phyloP scores from a whole-genome alignment of 2,888 invertebrate species.

The Leistus spinibarbis region DNA sequence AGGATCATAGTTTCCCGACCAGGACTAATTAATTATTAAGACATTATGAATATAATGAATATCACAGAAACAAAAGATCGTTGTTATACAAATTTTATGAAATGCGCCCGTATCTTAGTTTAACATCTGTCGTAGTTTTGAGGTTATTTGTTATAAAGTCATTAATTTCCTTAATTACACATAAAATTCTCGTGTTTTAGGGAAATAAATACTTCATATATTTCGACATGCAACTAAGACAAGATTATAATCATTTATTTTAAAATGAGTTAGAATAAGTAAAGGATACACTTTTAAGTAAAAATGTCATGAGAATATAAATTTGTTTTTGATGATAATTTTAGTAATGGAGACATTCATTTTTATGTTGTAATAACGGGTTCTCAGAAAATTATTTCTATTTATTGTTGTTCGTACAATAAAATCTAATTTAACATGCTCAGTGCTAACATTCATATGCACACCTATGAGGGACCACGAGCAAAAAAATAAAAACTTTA shows the following conservation, averaged over 20 bases:
- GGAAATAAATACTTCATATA: neutral
- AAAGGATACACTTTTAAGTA: neutral
- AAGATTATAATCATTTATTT: constrained; percentile 12
- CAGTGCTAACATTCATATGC: too few relatives aligned
- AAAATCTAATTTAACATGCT: too few relatives aligned
- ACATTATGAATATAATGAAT: neutral
- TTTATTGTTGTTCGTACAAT: too few relatives aligned
- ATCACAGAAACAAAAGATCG: neutral
- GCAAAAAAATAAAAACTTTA: too few relatives aligned
- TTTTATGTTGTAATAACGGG: neutral
- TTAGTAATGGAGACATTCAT: neutral
- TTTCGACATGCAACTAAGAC: neutral
- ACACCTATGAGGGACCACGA: too few relatives aligned
- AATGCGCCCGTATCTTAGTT: neutral
- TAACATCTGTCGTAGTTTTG: neutral
- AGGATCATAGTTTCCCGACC: neutral
- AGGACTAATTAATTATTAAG: constrained; percentile 5
- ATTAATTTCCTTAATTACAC: constrained; percentile 15
- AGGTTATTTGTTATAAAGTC: neutral
- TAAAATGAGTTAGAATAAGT: neutral
- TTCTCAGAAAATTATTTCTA: too few relatives aligned
- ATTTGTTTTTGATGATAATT: neutral
- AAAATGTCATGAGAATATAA: neutral
- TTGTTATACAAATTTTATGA: constrained; percentile 3
- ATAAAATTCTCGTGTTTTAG: constrained; percentile 7